Conservation (phyloP, 2,888 invertebrate genomes). For the Trilocha varians region DNA sequence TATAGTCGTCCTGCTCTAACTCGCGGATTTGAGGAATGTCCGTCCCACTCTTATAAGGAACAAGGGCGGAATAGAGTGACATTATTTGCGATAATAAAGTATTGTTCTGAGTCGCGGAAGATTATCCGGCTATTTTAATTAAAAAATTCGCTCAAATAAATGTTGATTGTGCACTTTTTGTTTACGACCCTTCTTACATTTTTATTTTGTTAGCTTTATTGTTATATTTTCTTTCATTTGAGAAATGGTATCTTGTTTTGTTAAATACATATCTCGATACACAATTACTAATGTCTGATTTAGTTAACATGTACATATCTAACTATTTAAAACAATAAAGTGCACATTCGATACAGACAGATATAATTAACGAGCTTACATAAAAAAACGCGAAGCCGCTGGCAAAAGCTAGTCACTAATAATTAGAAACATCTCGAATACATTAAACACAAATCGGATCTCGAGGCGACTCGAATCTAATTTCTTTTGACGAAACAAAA, state of each 20-base stretch:
- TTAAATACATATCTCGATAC: too few relatives aligned
- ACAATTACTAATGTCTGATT: slow-evolving; percentile 12
- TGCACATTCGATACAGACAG: neutral
- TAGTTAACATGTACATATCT: slow-evolving; percentile 16
- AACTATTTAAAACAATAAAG: slow-evolving; percentile 2
- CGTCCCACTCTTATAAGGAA: slow-evolving; percentile 10
- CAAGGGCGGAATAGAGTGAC: slow-evolving; percentile 13
- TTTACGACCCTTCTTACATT: neutral
- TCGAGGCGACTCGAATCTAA: slow-evolving; percentile 43
- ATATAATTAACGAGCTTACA: too few relatives aligned
- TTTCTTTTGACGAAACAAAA: slow-evolving; percentile 52
- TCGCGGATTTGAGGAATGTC: slow-evolving; percentile 1
- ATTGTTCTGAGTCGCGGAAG: neutral
- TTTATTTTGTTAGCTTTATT: slow-evolving; percentile 10
- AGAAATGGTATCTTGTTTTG: too few relatives aligned
- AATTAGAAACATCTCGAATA: slow-evolving; percentile 57
- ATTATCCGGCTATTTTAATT: neutral
- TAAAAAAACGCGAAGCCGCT: too few relatives aligned
- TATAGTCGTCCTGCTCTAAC: slow-evolving; percentile 14
- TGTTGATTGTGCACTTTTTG: neutral
- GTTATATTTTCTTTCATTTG: too few relatives aligned
- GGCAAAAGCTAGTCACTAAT: too few relatives aligned
- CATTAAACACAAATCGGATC: slow-evolving; percentile 37
- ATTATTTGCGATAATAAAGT: slow-evolving; percentile 14
- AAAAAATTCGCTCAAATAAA: neutral